These are phyloP conservation scores for Ditylenchus dipsaci DNA, from an alignment of 1,140 invertebrate genomes.

Conservation along the genomic window DNA sequence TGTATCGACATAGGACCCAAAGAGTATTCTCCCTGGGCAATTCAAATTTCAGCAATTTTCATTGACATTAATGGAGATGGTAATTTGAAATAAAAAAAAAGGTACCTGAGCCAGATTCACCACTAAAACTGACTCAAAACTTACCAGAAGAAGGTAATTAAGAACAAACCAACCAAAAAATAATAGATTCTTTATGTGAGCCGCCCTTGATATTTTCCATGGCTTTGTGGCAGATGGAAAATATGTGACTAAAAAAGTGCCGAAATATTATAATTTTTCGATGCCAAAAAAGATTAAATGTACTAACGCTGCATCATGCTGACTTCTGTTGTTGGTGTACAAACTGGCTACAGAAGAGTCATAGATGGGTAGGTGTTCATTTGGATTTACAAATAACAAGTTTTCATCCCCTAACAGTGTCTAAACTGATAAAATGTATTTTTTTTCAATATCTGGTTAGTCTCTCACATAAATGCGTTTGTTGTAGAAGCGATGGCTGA, in stretches of 20 bases:
- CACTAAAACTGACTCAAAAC: constrained; percentile 16
- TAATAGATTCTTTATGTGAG: constrained; percentile 14
- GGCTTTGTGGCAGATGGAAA: constrained; percentile 3
- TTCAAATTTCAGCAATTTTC: too few relatives aligned
- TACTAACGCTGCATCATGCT: constrained; percentile 3
- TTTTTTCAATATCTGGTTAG: background rate
- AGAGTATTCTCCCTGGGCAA: too few relatives aligned
- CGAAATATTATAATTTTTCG: background rate
- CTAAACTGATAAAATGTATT: background rate
- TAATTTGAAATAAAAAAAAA: too few relatives aligned
- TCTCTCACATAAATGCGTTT: background rate
- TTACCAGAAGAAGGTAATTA: background rate
- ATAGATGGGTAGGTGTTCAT: constrained; percentile 15
- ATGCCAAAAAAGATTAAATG: background rate
- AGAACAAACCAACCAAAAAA: constrained; percentile 17
- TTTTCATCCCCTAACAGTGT: constrained; percentile 6
- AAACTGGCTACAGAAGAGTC: constrained; percentile 6
- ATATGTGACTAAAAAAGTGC: constrained; percentile 11
- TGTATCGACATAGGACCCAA: too few relatives aligned
- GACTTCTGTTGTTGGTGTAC: constrained; percentile 1
- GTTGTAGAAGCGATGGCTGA: background rate
- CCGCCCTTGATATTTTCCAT: constrained; percentile 6
- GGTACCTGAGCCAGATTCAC: constrained; percentile 31
- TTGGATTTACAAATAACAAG: constrained; percentile 14
- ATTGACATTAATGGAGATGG: too few relatives aligned